A percentile compares a stretch with the other conserved stretches of the same genome.
Evolutionary conservation across 2,888 invertebrate species (phyloP).

Genomic region (Ichneumon xanthorius): DNA sequence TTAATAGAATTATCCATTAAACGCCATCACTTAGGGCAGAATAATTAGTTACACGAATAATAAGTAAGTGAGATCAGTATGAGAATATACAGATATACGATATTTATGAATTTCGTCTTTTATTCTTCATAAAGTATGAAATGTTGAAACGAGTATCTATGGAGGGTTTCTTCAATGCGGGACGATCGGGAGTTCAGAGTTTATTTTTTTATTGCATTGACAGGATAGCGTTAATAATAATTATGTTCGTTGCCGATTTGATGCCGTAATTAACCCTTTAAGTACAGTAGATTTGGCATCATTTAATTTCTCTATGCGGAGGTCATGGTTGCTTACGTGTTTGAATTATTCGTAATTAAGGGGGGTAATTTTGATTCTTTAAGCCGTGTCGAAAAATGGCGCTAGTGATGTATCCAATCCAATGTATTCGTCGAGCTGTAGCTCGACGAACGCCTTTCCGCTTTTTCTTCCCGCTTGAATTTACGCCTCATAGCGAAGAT

Average conservation of each 20-base stretch:
- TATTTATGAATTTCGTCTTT: neutral
- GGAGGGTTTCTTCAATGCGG: neutral
- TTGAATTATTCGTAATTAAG: neutral
- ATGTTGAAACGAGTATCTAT: neutral
- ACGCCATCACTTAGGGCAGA: neutral
- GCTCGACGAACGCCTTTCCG: neutral
- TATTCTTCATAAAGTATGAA: neutral
- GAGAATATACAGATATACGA: constrained; percentile 4
- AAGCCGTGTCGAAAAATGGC: neutral
- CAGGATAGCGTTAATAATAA: no score
- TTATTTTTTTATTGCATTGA: neutral
- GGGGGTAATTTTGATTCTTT: neutral
- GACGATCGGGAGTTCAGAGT: neutral
- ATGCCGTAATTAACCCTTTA: no score
- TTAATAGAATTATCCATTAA: constrained; percentile 1
- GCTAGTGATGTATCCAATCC: neutral
- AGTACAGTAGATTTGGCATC: no score
- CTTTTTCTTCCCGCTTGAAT: neutral
- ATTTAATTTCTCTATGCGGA: neutral
- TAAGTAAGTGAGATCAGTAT: neutral
- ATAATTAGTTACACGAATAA: neutral
- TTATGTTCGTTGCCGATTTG: no score
- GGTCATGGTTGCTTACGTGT: neutral
- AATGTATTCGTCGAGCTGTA: neutral
- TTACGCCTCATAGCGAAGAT: neutral